phyloP scores from a whole-genome alignment of 1,140 invertebrate species.

The Latrodectus geometricus region DNA sequence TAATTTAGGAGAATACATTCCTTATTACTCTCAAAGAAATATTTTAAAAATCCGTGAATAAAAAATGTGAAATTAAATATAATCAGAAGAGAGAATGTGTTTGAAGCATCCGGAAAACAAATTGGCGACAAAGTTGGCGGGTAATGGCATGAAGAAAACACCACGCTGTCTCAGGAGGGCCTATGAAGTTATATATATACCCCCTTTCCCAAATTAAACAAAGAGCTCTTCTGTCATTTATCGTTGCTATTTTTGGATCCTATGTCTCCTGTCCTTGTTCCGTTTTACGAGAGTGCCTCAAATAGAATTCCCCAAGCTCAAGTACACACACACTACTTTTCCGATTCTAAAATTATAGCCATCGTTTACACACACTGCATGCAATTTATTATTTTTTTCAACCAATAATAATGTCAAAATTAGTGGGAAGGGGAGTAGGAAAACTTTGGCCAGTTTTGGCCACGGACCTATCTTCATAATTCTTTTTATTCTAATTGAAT shows the following conservation, averaged over 20 bases:
- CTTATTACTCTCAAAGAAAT: too few species aligned
- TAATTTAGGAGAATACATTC: too few species aligned
- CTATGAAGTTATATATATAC: constrained; percentile 44
- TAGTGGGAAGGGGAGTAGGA: too few species aligned
- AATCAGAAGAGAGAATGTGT: neutral
- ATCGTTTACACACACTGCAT: neutral
- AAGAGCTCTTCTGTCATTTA: constrained; percentile 31
- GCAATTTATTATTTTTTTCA: neutral
- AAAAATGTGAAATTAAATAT: too few species aligned
- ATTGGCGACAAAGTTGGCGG: neutral
- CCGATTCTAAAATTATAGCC: constrained; percentile 46
- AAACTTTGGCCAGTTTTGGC: too few species aligned
- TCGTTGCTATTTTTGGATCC: constrained; percentile 27
- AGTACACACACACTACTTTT: constrained; percentile 30
- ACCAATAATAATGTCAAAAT: too few species aligned
- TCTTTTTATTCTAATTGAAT: too few species aligned
- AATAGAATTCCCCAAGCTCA: constrained; percentile 50
- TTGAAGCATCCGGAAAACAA: too few species aligned
- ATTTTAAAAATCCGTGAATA: too few species aligned
- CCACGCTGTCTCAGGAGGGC: constrained; percentile 47
- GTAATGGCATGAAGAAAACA: constrained; percentile 19
- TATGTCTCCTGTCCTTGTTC: constrained; percentile 42
- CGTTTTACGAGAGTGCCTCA: constrained; percentile 25
- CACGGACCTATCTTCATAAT: too few species aligned
- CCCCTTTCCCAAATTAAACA: constrained; percentile 51